Evolutionary conservation across 2,888 invertebrate genomes (phyloP), one percentile per base, ranked within the genome.

Genomic region (Ophraella communa): DNA sequence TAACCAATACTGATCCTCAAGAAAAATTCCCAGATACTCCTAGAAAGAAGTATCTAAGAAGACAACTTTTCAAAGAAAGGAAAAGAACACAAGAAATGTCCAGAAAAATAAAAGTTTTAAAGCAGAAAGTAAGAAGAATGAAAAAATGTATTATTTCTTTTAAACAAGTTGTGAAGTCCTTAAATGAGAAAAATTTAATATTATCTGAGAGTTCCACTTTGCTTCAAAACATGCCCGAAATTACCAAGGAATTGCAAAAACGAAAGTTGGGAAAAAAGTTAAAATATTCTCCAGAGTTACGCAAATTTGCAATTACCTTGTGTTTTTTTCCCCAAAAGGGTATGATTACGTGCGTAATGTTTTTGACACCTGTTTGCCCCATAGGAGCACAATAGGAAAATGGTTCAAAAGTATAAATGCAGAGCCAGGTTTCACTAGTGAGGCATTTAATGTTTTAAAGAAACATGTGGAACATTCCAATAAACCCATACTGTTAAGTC

Each of bases 371-470:
- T 65, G 65, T 58, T 62, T 79, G 14, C 79, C 80, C 20, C 74
- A 76, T 66, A 55, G 66, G 4, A 68, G 68, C 18, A 79, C 76
- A 1, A 70, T 80, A 7, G 65, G 72, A 35, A 76, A 72, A 27
- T 81, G 79, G 80, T 78, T 76, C 54, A 53, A 66, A 30, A 66
- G 64, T 7, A 65, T 78, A 24, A 70, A 78, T 66, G 76, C 72
- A 3, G 53, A 72, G 4, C 77, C 79, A 4, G 79, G 79, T 3
- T 77, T 80, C 62, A 73, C 60, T 42, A 58, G 18, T 49, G 73
- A 74, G 64, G 66, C 72, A 2, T 72, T 75, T 27, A 53, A 68
- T 52, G 68, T 68, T 39, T 62, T 77, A 21, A 69, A 68, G 67
- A 39, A 27, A 8, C 61, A 71, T 18, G 17, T 24, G 3, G 4